phyloP scores from a whole-genome alignment of 2,888 invertebrate species.

The Tinea pellionella region DNA sequence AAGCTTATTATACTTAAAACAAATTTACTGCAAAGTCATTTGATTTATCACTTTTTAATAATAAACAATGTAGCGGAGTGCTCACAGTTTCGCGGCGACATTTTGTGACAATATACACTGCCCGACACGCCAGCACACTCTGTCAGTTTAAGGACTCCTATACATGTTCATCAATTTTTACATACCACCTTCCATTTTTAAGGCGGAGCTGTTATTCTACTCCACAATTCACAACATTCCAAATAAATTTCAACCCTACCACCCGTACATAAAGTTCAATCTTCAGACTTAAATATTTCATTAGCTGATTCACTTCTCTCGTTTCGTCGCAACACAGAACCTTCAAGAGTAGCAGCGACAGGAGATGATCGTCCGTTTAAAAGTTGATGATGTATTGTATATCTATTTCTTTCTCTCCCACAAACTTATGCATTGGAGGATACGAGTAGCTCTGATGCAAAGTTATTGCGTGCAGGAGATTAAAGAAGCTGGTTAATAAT shows the following conservation, averaged over 20 bases:
- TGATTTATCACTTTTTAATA: constrained; percentile 66
- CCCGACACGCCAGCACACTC: constrained; percentile 66
- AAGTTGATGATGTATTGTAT: constrained; percentile 24
- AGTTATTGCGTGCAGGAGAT: constrained; percentile 41
- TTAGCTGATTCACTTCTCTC: constrained; percentile 46
- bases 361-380: constrained; percentile 26
- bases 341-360: constrained; percentile 44
- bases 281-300: constrained; percentile 17
- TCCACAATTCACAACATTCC: constrained; percentile 27
- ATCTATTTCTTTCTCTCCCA: constrained; percentile 30
- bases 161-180: constrained; percentile 71
- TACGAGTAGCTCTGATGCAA: constrained; percentile 34
- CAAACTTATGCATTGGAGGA: constrained; percentile 27
- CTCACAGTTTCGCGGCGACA: constrained; percentile 56
- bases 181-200: constrained; percentile 71
- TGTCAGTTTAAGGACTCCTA: constrained; percentile 69
- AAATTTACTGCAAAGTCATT: constrained; percentile 59
- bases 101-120: constrained; percentile 69
- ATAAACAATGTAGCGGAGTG: constrained; percentile 55
- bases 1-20: constrained; percentile 17
- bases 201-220: constrained; percentile 65
- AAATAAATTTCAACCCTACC: constrained; percentile 23
- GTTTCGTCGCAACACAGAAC: constrained; percentile 35
- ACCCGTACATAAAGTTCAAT: constrained; percentile 9
- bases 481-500: constrained; percentile 62